Conservation (phyloP, 2,113 vertebrate genomes). For the Saimiri boliviensis region DNA sequence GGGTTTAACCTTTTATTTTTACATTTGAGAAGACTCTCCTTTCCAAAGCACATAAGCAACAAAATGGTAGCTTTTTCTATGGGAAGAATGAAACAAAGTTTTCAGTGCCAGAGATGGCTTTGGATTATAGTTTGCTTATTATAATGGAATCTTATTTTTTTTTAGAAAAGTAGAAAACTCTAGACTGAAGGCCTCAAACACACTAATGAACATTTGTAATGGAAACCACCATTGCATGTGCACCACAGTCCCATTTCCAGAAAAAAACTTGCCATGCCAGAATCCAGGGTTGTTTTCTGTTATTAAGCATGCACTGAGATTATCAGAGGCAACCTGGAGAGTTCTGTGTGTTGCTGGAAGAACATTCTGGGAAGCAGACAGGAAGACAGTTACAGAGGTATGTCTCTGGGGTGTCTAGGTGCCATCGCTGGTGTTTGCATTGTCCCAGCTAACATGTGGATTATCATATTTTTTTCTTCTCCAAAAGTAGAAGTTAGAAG, state of each 20-base stretch:
- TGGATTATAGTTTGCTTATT: neutral
- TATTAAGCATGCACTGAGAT: neutral
- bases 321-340: neutral
- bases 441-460: neutral
- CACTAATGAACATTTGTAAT: slow-evolving; percentile 30
- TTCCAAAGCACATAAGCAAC: neutral
- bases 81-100: neutral
- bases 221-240: neutral
- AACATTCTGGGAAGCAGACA: neutral
- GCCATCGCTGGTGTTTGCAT: neutral
- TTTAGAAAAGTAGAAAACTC: slow-evolving; percentile 15
- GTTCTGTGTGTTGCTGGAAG: neutral
- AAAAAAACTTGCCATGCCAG: neutral
- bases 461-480: neutral
- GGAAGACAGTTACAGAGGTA: neutral
- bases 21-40: neutral
- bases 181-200: neutral
- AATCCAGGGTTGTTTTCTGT: neutral
- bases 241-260: neutral
- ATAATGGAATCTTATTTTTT: neutral
- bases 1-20: too few species aligned
- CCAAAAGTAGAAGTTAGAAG: neutral
- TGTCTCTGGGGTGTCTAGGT: neutral
- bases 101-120: neutral
- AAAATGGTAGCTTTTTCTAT: neutral